Evolutionary conservation across 2,888 invertebrate genomes (phyloP), one percentile per base, ranked within the genome.

Genomic region (Ormyrus labotus): DNA sequence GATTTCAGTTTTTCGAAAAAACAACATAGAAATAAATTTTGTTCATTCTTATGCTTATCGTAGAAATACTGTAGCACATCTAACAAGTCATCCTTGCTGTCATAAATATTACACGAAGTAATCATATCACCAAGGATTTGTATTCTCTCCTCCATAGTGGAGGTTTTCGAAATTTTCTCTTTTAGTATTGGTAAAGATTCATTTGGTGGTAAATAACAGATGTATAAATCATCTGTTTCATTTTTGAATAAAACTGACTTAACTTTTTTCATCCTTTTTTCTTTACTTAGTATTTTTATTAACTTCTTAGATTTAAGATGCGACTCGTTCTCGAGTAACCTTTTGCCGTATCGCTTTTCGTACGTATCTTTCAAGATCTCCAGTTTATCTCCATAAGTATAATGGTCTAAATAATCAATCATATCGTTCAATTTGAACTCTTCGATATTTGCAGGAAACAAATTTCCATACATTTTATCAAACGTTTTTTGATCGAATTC

Each of bases 1-100:
- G 61, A 0, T 0, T 19, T 6, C 0, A 79, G 50, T 5, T 8
- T 10, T 2, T 68, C 45, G 6, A 82, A 69, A 34, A 76, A 13
- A 1, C 19, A 5, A 2, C 11, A 19, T 0, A 76, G 9, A 0
- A 75, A 47, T 0, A 61, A 53, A 0, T 9, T 0, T 0, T 78
- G 81, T 55, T 91, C 91, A 73, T 91, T 91, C 63, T 83, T 87
- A 75, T 90, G 89, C 13, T 87, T 85, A 3, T 83, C 81, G 1
- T 79, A 77, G 6, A 88, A 76, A 69, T 88, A 90, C 11, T 81
- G 71, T 9, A 91, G 51, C 0, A 87, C 85, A 0, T 86, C 78
- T 0, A 87, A 65, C 1, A 91, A 81, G 6, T 85, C 84, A 0
- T 84, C 71, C 0, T 86, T 67, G 73, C 90, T 88, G 5, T 87